Conservation (phyloP, 1,140 invertebrate genomes). For the Halotydeus destructor region DNA sequence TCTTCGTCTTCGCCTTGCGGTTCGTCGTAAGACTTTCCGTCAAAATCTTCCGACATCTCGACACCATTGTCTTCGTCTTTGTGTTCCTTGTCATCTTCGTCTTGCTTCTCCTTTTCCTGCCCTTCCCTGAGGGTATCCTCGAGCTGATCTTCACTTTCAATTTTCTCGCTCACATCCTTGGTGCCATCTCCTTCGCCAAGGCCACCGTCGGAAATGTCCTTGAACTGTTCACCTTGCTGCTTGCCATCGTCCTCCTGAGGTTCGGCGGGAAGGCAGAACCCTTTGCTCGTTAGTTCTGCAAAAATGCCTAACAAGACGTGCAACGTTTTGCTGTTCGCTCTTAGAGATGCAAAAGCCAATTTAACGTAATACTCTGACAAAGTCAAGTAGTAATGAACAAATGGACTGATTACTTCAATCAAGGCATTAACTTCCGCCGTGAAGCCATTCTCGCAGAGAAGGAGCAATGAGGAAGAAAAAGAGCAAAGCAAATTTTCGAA, state of each 20-base stretch:
- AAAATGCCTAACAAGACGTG: conserved; percentile 65
- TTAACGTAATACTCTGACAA: conserved; percentile 54
- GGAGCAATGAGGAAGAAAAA: too few species aligned
- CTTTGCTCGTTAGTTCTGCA: conserved; percentile 59
- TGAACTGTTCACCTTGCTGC: conserved; percentile 25
- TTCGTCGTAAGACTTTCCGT: conserved; percentile 57
- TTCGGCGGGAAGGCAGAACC: conserved; percentile 79
- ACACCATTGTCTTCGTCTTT: conserved; percentile 70
- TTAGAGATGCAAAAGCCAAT: conserved; percentile 47
- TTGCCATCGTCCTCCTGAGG: conserved; percentile 34
- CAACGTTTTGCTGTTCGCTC: conserved; percentile 55
- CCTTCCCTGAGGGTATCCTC: conserved; percentile 61
- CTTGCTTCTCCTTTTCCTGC: conserved; percentile 32
- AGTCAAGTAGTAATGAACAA: conserved; percentile 53
- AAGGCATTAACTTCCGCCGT: too few species aligned
- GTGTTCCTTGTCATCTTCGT: conserved; percentile 31
- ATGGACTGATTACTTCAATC: conserved; percentile 28
- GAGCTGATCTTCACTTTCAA: conserved; percentile 81
- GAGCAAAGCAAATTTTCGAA: too few species aligned
- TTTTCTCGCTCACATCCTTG: conserved; percentile 80
- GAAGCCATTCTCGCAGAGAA: too few species aligned
- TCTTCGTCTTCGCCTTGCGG: conserved; percentile 41
- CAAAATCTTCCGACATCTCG: conserved; percentile 82
- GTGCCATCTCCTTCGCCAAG: conserved; percentile 77
- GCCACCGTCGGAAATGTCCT: conserved; percentile 41